phyloP scores from a whole-genome alignment of 1,140 invertebrate genomes.

The Aphelenchoides avenae region DNA sequence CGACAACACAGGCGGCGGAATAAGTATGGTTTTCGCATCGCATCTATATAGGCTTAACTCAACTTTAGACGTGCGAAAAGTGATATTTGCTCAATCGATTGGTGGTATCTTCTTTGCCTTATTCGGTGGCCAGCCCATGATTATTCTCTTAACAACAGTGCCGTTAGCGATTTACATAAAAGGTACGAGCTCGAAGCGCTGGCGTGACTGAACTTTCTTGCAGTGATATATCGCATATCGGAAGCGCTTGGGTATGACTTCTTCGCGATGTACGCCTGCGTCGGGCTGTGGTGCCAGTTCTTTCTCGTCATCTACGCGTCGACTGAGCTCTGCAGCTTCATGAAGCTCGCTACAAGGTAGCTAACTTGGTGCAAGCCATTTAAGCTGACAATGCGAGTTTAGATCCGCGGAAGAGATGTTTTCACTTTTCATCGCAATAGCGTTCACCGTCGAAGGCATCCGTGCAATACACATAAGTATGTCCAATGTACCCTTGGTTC shows the following conservation, averaged over 20 bases:
- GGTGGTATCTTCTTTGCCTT: constrained; percentile 68
- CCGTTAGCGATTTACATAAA: constrained; percentile 69
- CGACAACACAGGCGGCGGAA: constrained; percentile 67
- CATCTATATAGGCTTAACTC: no score
- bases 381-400: constrained; percentile 25
- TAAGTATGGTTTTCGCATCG: no score
- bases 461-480: constrained; percentile 65
- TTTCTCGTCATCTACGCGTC: constrained; percentile 67
- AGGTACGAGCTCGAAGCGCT: constrained; percentile 60
- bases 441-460: constrained; percentile 68
- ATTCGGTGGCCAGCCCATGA: constrained; percentile 68
- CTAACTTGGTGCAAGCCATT: neutral
- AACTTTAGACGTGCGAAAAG: constrained; percentile 68
- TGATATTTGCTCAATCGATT: constrained; percentile 68
- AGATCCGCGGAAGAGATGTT: constrained; percentile 71
- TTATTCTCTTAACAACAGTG: constrained; percentile 68
- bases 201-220: constrained; percentile 6
- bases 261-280: constrained; percentile 67
- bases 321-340: constrained; percentile 67
- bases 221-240: constrained; percentile 67
- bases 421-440: constrained; percentile 69
- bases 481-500: constrained; percentile 50
- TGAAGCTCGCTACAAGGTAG: constrained; percentile 68
- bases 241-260: constrained; percentile 67
- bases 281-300: constrained; percentile 68